Percentiles rank a stretch among this genome's conserved stretches.
phyloP scores from a whole-genome alignment of 2,113 vertebrate species.

The Hydrolagus affinis region DNA sequence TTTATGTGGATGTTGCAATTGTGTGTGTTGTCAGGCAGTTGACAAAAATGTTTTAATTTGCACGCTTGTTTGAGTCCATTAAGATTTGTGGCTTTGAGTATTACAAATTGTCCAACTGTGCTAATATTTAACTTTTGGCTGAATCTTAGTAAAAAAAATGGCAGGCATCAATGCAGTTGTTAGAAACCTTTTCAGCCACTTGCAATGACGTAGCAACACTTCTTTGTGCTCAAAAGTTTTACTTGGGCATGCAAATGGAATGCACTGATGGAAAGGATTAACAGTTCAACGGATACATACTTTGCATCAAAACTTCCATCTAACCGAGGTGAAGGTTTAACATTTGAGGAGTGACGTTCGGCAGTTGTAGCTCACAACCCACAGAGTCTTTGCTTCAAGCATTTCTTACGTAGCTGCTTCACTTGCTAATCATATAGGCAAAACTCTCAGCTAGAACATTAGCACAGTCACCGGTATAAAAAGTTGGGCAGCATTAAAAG shows the following conservation, averaged over 20 bases:
- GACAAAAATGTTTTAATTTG: slow-evolving; percentile 12
- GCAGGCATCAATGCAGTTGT: background rate
- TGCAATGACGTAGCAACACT: background rate
- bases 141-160: background rate
- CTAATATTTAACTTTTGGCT: slow-evolving; percentile 3
- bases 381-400: background rate
- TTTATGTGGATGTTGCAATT: slow-evolving; percentile 9
- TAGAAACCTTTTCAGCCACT: background rate
- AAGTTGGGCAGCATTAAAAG: background rate
- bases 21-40: background rate
- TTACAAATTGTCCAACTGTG: background rate
- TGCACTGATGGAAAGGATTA: background rate
- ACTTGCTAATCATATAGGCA: no score
- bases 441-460: no score
- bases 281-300: background rate
- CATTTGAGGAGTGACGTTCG: background rate
- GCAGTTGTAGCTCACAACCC: background rate
- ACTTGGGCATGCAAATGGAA: background rate
- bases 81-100: slow-evolving; percentile 2
- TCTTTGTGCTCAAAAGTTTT: background rate
- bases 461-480: background rate
- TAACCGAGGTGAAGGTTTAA: background rate
- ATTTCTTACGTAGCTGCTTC: background rate
- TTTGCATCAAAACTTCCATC: background rate
- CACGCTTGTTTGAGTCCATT: background rate